A percentile compares a stretch with the other conserved stretches of the same genome.
These are phyloP conservation scores for Oasisia sp. DNA, from an alignment of 2,888 invertebrate genomes.

Conservation along the genomic window DNA sequence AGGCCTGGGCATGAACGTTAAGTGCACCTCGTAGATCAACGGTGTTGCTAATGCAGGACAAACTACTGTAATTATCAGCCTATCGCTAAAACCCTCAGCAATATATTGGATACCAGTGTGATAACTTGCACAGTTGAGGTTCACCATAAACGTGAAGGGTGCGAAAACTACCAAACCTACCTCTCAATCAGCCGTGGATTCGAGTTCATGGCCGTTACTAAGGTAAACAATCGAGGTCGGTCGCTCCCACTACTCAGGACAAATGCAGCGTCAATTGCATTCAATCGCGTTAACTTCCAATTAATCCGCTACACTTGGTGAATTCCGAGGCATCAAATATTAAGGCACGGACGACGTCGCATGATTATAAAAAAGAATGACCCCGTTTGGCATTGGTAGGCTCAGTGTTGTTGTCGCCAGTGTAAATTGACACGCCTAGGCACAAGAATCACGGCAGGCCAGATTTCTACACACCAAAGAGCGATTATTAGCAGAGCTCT, in stretches of 20 bases:
- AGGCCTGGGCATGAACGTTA: not conserved
- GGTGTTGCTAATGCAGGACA: not conserved
- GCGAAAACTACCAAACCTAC: not conserved
- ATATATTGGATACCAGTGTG: not conserved
- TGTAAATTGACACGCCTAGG: not conserved
- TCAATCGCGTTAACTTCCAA: not conserved
- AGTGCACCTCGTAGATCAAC: not conserved
- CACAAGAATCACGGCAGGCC: not conserved
- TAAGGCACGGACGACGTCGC: not conserved
- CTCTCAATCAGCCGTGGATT: not conserved
- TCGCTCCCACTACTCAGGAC: not conserved
- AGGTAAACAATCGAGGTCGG: not conserved
- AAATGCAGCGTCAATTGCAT: not conserved
- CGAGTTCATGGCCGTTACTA: not conserved
- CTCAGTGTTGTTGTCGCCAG: not conserved
- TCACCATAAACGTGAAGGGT: not conserved
- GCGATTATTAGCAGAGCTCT: not conserved
- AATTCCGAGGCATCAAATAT: constrained; percentile 1
- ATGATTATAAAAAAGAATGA: not conserved
- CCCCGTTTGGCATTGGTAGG: not conserved
- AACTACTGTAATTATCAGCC: not conserved
- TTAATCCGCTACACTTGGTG: not conserved
- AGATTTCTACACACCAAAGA: not conserved
- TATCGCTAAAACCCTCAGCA: not conserved
- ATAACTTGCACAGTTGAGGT: not conserved